Evolutionary conservation across 2,113 vertebrate genomes (phyloP).

Genomic region (Hiodon tergisus): DNA sequence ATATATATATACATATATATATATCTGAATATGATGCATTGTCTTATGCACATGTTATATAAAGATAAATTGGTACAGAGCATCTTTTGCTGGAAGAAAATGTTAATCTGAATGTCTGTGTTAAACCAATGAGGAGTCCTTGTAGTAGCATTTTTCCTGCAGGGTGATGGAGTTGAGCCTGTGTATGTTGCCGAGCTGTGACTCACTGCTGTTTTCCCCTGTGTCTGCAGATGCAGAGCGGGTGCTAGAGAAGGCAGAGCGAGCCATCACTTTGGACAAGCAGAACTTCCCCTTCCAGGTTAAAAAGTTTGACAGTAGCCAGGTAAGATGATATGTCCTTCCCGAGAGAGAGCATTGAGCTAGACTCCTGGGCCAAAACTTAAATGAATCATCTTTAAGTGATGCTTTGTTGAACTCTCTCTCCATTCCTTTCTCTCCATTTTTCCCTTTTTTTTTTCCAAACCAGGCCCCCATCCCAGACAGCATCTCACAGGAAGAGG

Average conservation of each 20-base stretch:
- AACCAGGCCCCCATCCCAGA: slow-evolving; percentile 32
- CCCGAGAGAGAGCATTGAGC: background rate
- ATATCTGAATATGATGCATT: too few relatives aligned
- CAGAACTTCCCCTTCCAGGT: slow-evolving; percentile 34
- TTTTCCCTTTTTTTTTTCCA: background rate
- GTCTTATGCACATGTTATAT: too few relatives aligned
- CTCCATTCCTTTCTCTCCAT: background rate
- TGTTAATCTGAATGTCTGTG: too few relatives aligned
- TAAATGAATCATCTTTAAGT: background rate
- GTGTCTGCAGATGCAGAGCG: slow-evolving; percentile 38
- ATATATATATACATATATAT: too few relatives aligned
- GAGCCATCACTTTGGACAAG: slow-evolving; percentile 35
- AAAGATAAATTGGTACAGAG: too few relatives aligned
- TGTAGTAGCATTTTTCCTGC: too few relatives aligned
- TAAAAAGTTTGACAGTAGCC: slow-evolving; percentile 27
- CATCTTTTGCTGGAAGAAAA: too few relatives aligned
- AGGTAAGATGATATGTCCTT: slow-evolving; percentile 26
- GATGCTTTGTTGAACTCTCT: background rate
- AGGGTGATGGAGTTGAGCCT: background rate
- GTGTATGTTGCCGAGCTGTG: background rate
- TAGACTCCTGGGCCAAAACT: too few relatives aligned
- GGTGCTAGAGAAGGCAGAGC: slow-evolving; percentile 30
- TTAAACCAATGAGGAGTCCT: too few relatives aligned
- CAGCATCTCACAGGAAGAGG: slow-evolving; percentile 46
- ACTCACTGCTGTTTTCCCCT: background rate